Evolutionary conservation across 2,113 vertebrate species (phyloP).

Genomic region (Bungarus multicinctus): DNA sequence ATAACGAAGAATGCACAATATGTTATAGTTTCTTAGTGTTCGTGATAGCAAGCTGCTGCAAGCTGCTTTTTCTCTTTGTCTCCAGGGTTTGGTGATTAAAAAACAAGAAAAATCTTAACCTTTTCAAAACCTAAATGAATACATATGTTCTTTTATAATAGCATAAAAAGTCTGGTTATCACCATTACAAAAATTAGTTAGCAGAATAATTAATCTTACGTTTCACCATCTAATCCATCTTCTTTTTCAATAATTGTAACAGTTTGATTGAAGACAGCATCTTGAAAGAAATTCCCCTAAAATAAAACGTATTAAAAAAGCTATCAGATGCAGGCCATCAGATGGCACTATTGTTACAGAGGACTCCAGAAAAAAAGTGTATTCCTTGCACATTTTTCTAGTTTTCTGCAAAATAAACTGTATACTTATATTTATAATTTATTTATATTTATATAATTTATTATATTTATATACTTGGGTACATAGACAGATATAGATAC

Average conservation of each 20-base stretch:
- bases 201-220: conserved; percentile 71
- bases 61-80: neutral
- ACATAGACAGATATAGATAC: neutral
- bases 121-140: neutral
- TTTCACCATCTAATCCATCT: conserved; percentile 96
- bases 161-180: neutral
- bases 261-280: conserved; percentile 98
- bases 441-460: too few species aligned
- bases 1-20: too few species aligned
- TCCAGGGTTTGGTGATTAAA: neutral
- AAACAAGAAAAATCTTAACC: neutral
- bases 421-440: neutral
- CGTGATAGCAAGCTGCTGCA: neutral
- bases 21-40: neutral
- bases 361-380: neutral
- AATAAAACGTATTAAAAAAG: conserved; percentile 16
- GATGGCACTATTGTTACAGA: neutral
- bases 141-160: neutral
- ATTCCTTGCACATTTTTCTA: neutral
- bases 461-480: neutral
- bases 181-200: neutral
- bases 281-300: conserved; percentile 93
- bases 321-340: neutral
- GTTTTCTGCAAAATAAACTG: neutral
- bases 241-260: conserved; percentile 94